Percentiles rank a stretch among this genome's conserved stretches.
phyloP scores from a whole-genome alignment of 2,888 invertebrate genomes.

The Ariolimax columbianus region DNA sequence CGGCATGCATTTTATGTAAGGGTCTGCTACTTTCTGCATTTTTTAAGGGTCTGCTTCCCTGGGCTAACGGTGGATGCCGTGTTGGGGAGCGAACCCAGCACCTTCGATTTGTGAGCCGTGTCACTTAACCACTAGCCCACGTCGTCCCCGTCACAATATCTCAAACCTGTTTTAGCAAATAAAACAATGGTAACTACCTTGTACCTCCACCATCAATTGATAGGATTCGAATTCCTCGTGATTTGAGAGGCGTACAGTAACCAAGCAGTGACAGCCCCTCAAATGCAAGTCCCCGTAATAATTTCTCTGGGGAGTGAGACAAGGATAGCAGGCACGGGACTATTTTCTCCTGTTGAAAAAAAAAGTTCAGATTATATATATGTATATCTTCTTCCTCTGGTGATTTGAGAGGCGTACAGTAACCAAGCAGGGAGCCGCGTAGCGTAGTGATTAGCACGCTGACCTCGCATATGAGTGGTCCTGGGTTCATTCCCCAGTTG shows the following conservation, averaged over 20 bases:
- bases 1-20: too few relatives aligned
- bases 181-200: constrained; percentile 78
- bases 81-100: too few relatives aligned
- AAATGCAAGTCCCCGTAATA: constrained; percentile 59
- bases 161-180: too few relatives aligned
- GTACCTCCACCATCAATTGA: constrained; percentile 94
- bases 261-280: constrained; percentile 86
- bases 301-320: constrained; percentile 63
- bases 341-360: constrained; percentile 83
- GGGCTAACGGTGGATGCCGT: too few relatives aligned
- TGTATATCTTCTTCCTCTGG: constrained; percentile 78
- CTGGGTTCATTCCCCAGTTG: too few relatives aligned
- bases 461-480: too few relatives aligned
- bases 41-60: too few relatives aligned
- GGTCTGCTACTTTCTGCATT: too few relatives aligned
- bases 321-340: constrained; percentile 84
- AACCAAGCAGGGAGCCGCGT: constrained; percentile 84
- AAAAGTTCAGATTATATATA: neutral
- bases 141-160: too few relatives aligned
- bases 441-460: too few relatives aligned
- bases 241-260: constrained; percentile 84
- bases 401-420: constrained; percentile 84
- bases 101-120: too few relatives aligned
- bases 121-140: too few relatives aligned
- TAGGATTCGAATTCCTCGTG: constrained; percentile 88